Evolutionary conservation across 2,888 invertebrate genomes (phyloP), one percentile per base, ranked within the genome.

Genomic region (Eupithecia centaureata): DNA sequence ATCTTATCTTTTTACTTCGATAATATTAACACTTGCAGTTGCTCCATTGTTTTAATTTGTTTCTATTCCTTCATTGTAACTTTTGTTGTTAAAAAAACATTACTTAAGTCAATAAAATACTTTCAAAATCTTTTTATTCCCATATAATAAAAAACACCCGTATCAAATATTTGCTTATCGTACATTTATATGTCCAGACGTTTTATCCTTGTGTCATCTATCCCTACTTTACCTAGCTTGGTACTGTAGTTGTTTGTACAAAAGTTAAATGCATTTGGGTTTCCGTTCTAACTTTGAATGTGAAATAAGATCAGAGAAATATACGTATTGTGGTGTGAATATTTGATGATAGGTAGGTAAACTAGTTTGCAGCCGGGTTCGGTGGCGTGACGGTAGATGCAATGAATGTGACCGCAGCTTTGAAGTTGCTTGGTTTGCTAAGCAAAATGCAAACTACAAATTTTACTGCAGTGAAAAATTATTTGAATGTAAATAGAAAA

Each of bases 301-400:
- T 32, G 60, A 47, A 68, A 63, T 63, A 68, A 56, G 38, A 68
- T 35, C 57, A 57, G 47, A 51, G 52, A 61, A 32, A 35, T 51
- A 63, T 35, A 52, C 42, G 33, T 25, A 13, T 27, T 52, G 15
- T 13, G 27, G 52, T 15, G 15, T 15, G 15, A 25, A 25, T 52
- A 52, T 27, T 52, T 52, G 52, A 52, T 52, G 7, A 15, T 27
- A 25, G 22, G 25, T 25, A 15, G 27, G 25, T 25, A 52, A 27
- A 27, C 47, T 47, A 47, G 47, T 22, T 47, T 47, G 47, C 47
- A 18, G 12, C 8, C 18, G 42, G 42, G 42, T 42, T 18, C 18
- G 22, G 10, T 42, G 42, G 42, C 10, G 10, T 42, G 42, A 18
- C 10, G 18, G 8, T 42, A 22, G 22, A 12, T 47, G 47, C 47